Conservation (phyloP, 1,140 invertebrate genomes). For the Ectropis grisescens region DNA sequence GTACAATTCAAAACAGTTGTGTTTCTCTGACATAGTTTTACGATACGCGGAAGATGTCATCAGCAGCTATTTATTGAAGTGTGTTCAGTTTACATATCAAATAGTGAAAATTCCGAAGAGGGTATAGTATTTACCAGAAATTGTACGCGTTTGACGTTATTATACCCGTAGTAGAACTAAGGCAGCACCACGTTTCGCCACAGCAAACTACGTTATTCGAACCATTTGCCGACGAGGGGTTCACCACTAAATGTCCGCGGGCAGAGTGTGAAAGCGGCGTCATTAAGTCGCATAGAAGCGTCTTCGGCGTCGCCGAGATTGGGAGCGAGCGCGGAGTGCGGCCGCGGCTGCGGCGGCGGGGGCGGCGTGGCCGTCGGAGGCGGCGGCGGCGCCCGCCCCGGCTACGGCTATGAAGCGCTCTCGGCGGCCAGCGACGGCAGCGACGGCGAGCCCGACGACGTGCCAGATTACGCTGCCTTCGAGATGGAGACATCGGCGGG, state of each 20-base stretch:
- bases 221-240: constrained; percentile 35
- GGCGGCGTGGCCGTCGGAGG: constrained; percentile 33
- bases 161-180: constrained; percentile 11
- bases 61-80: no score
- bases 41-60: no score
- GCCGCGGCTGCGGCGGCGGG: constrained; percentile 38
- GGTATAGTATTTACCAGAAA: no score
- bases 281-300: constrained; percentile 51
- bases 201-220: constrained; percentile 56
- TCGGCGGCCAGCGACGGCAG: constrained; percentile 56
- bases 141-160: neutral
- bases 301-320: constrained; percentile 34
- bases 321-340: constrained; percentile 42
- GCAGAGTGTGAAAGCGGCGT: constrained; percentile 41
- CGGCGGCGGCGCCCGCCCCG: constrained; percentile 43
- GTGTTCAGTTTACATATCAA: no score
- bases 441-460: constrained; percentile 47
- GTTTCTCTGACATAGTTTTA: no score
- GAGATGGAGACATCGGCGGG: constrained; percentile 53
- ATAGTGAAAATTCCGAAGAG: no score
- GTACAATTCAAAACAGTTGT: no score
- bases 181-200: constrained; percentile 58
- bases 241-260: constrained; percentile 43
- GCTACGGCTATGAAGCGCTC: constrained; percentile 57
- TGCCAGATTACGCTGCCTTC: constrained; percentile 44